These are phyloP conservation scores for Garrulus glandarius DNA, from an alignment of 2,797 vertebrate genomes.

Conservation along the genomic window DNA sequence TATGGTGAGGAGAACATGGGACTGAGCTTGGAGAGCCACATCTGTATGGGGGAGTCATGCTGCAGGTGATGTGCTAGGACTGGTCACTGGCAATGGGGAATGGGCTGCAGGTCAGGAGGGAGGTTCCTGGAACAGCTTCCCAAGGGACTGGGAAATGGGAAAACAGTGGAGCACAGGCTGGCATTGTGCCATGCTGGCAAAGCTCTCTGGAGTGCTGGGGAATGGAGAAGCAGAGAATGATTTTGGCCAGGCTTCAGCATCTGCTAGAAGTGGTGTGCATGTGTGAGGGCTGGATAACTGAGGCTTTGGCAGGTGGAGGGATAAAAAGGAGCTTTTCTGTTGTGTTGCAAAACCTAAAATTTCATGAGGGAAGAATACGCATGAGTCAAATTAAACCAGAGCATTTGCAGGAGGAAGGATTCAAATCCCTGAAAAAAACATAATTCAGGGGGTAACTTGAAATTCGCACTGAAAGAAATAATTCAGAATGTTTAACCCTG, in stretches of 20 bases:
- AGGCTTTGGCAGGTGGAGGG: constrained; percentile 26
- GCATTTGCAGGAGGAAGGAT: neutral
- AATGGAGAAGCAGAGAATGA: neutral
- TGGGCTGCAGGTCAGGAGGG: neutral
- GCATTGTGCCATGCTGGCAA: neutral
- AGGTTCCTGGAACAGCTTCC: neutral
- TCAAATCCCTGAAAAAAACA: neutral
- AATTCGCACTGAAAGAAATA: neutral
- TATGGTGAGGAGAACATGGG: rapidly evolving
- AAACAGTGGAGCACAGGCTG: neutral
- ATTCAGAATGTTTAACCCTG: neutral
- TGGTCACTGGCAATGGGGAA: neutral
- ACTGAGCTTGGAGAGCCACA: neutral
- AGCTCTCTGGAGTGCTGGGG: neutral
- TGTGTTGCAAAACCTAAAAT: neutral
- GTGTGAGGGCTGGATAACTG: constrained; percentile 2
- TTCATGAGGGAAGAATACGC: neutral
- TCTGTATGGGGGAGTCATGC: rapidly evolving
- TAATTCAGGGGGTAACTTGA: neutral
- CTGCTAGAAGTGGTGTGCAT: neutral
- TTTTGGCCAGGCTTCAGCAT: constrained; percentile 28
- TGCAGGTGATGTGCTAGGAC: neutral
- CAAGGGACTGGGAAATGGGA: neutral
- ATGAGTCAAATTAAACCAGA: neutral
- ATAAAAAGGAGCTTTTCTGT: constrained; percentile 10